Evolutionary conservation across 1,140 invertebrate species (phyloP), one percentile per base, ranked within the genome.

Genomic region (Metaphire vulgaris): DNA sequence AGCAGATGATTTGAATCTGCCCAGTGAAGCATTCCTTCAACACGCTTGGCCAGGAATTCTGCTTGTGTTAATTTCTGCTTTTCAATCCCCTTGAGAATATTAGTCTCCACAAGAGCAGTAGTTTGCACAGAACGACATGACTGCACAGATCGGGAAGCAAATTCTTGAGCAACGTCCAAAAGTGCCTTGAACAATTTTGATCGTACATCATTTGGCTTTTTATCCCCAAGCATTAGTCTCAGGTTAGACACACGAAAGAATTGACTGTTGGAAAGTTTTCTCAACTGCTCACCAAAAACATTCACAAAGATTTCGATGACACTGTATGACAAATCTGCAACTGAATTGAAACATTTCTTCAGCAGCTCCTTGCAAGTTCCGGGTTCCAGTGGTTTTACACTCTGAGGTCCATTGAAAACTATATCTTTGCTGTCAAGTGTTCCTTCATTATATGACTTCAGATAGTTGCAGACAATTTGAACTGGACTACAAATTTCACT

Each of bases 1-100:
- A 81, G 74, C 2, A 81, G 34, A 69, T 81, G 81, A 69, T 82
- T 82, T 56, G 76, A 80, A 28, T 81, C 78, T 72, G 79, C 79
- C 80, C 80, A 82, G 67, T 78, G 66, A 28, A 82, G 78, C 80
- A 81, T 81, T 1, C 79, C 77, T 2, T 78, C 66, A 0, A 79
- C 68, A 70, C 80, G 32, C 15, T 73, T 26, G 16, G 74, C 79
- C 0, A 80, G 15, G 64, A 28, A 32, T 21, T 41, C 1, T 15
- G 69, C 67, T 28, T 33, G 1, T 68, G 28, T 56, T 41, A 70
- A 33, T 28, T 41, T 30, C n/a, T 68, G 69, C 33, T 33, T 34
- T 76, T 72, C 32, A 33, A 16, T n/a, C 16, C 29, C 28, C 64
- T 30, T 0, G 15, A 71, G 66, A 28, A 14, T n/a, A 1, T 34